These are phyloP conservation scores for Orthonychiurus folsomi DNA, from an alignment of 2,888 invertebrate genomes.

Conservation along the genomic window DNA sequence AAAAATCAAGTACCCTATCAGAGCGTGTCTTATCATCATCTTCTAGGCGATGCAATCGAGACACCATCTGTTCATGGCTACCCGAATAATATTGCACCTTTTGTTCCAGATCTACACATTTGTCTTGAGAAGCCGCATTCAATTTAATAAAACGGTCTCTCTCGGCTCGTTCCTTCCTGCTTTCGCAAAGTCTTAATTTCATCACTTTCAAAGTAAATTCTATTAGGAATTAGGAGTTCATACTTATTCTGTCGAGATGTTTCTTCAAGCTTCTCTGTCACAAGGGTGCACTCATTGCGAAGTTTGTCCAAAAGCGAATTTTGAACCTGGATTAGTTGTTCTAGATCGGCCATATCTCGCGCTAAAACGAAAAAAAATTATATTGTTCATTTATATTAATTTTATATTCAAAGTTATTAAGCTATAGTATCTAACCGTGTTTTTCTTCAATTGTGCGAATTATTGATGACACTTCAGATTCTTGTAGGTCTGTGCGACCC, in stretches of 20 bases:
- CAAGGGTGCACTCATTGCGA: constrained; percentile 76
- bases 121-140: constrained; percentile 52
- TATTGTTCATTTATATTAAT: constrained; percentile 14
- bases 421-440: constrained; percentile 59
- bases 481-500: constrained; percentile 41
- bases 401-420: too few species aligned
- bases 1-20: constrained; percentile 32
- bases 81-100: constrained; percentile 36
- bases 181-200: constrained; percentile 48
- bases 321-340: constrained; percentile 81
- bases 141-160: constrained; percentile 56
- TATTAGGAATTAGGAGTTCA: too few species aligned
- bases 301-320: constrained; percentile 88
- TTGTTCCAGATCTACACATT: constrained; percentile 50
- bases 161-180: constrained; percentile 53
- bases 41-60: constrained; percentile 34
- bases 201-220: too few species aligned
- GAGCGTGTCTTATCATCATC: constrained; percentile 36
- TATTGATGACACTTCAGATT: constrained; percentile 63
- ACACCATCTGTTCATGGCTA: constrained; percentile 37
- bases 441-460: constrained; percentile 71
- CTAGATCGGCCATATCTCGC: constrained; percentile 80
- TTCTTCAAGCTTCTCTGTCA: constrained; percentile 83
- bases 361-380: constrained; percentile 49
- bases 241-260: constrained; percentile 82